Evolutionary conservation across 2,888 invertebrate genomes (phyloP).

Genomic region (Protula sp.): DNA sequence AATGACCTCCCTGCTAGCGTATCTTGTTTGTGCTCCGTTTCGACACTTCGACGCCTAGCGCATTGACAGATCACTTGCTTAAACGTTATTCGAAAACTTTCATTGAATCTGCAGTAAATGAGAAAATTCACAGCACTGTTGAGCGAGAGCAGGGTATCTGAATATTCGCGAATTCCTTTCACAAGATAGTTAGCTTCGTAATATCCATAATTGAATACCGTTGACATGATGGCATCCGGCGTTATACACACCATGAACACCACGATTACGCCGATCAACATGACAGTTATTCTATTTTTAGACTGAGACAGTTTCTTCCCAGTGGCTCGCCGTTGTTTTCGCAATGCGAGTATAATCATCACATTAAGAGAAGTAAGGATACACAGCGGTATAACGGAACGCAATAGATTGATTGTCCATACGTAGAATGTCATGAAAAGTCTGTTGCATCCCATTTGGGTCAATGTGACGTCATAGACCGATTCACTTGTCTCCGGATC

Average conservation of each 20-base stretch:
- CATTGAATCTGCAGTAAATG: constrained; percentile 27
- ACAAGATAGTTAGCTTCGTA: constrained; percentile 22
- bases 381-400: constrained; percentile 46
- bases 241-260: constrained; percentile 25
- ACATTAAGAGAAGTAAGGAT: constrained; percentile 43
- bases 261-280: constrained; percentile 26
- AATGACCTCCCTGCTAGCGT: too few relatives aligned
- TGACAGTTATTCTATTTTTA: constrained; percentile 25
- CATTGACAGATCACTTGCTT: constrained; percentile 16
- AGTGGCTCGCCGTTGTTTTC: constrained; percentile 31
- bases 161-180: constrained; percentile 28
- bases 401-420: constrained; percentile 43
- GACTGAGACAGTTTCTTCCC: background rate
- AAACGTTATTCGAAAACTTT: constrained; percentile 24
- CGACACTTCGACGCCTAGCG: background rate
- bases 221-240: constrained; percentile 29
- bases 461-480: constrained; percentile 31
- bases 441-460: constrained; percentile 35
- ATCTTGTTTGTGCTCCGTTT: too few relatives aligned
- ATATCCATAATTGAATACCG: constrained; percentile 26
- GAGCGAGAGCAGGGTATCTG: constrained; percentile 25
- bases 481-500: constrained; percentile 29
- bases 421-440: constrained; percentile 40
- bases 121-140: constrained; percentile 31
- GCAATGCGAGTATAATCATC: constrained; percentile 42